Evolutionary conservation across 2,797 vertebrate genomes (phyloP).

Genomic region (Hyperoplus lanceolatus): DNA sequence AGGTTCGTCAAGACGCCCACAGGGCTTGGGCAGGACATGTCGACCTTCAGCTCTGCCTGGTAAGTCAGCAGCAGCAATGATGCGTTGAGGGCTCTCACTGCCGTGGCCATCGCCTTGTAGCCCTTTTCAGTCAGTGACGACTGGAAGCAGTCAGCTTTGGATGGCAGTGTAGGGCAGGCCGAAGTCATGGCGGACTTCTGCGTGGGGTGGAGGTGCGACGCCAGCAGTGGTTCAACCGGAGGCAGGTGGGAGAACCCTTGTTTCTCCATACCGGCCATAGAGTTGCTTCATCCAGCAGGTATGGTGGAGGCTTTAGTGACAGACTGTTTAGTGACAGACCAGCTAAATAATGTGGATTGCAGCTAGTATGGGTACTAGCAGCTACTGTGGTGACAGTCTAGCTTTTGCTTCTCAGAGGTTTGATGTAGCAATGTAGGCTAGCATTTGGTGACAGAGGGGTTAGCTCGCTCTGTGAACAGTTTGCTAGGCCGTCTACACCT

Average conservation of each 20-base stretch:
- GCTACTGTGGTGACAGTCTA: background rate
- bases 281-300: background rate
- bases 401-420: background rate
- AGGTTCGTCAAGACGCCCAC: background rate
- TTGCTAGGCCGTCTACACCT: no score
- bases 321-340: no score
- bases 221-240: background rate
- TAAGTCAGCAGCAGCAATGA: background rate
- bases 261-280: background rate
- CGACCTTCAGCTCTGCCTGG: background rate
- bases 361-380: constrained; percentile 8
- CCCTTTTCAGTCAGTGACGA: background rate
- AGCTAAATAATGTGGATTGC: no score
- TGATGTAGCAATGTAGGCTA: background rate
- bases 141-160: background rate
- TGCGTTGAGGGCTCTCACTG: background rate
- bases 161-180: background rate
- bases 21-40: background rate
- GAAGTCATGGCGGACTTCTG: background rate
- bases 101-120: background rate
- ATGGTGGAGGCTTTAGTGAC: background rate
- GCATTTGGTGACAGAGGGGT: background rate
- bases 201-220: background rate
- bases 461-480: background rate
- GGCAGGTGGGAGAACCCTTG: background rate